Percentiles rank a stretch among this genome's conserved stretches.
Conservation (phyloP, 2,797 vertebrate genomes). For the Pipistrellus pipistrellus region DNA sequence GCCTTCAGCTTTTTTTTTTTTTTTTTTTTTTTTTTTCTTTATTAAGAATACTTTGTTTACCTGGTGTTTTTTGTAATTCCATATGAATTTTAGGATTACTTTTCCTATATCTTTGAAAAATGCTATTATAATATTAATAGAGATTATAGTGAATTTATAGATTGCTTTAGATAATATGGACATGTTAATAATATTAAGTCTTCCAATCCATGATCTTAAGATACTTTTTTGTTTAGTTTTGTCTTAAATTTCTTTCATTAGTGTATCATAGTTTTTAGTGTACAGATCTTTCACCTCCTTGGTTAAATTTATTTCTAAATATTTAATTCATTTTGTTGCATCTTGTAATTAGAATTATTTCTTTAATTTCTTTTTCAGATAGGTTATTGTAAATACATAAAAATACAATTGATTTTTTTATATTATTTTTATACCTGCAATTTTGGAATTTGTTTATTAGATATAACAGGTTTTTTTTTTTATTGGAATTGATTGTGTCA, state of each 20-base stretch:
- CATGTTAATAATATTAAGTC: neutral
- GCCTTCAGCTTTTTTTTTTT: constrained; percentile 10
- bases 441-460: neutral
- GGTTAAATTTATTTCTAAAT: neutral
- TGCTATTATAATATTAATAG: neutral
- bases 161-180: neutral
- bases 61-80: neutral
- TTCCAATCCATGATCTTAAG: neutral
- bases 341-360: neutral
- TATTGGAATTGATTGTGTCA: neutral
- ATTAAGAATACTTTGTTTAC: neutral
- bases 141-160: neutral
- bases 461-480: neutral
- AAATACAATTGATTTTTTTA: neutral
- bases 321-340: neutral
- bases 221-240: neutral
- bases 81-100: neutral
- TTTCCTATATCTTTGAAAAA: neutral
- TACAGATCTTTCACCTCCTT: neutral
- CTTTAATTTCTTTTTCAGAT: neutral
- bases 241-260: neutral
- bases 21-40: constrained; percentile 27
- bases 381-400: neutral
- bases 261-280: neutral
- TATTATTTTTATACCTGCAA: neutral